A percentile compares a stretch with the other conserved stretches of the same genome.
Conservation (phyloP, 2,113 vertebrate genomes). For the Sminthopsis crassicaudata region DNA sequence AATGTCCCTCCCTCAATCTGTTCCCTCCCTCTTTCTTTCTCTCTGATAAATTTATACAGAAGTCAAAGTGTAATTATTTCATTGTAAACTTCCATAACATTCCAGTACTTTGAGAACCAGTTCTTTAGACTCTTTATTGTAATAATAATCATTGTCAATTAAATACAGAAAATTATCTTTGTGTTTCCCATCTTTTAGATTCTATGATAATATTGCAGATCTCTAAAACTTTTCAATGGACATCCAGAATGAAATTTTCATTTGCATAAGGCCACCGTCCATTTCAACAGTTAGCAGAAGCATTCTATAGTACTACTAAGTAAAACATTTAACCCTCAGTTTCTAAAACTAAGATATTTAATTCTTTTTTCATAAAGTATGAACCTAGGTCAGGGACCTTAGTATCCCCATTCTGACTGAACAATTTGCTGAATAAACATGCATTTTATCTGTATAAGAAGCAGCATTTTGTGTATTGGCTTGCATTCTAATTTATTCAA, state of each 20-base stretch:
- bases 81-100: not conserved
- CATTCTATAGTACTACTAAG: not conserved
- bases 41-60: not conserved
- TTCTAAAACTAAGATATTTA: conserved; percentile 38
- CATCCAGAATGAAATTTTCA: not conserved
- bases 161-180: not conserved
- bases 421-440: conserved; percentile 14
- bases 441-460: conserved; percentile 37
- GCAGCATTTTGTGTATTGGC: not conserved
- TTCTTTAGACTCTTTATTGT: not conserved
- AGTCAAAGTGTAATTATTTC: not conserved
- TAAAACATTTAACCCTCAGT: conserved; percentile 35
- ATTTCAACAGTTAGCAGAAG: not conserved
- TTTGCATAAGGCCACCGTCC: not conserved
- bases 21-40: too few relatives aligned
- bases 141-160: not conserved
- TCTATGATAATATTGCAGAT: not conserved
- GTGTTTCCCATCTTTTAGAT: not conserved
- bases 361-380: conserved; percentile 27
- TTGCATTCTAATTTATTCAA: conserved; percentile 40
- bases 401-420: conserved; percentile 30
- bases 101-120: not conserved
- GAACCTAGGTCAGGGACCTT: not conserved
- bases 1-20: too few relatives aligned
- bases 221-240: not conserved